phyloP scores from a whole-genome alignment of 2,797 vertebrate genomes.

The Meda fulgida region DNA sequence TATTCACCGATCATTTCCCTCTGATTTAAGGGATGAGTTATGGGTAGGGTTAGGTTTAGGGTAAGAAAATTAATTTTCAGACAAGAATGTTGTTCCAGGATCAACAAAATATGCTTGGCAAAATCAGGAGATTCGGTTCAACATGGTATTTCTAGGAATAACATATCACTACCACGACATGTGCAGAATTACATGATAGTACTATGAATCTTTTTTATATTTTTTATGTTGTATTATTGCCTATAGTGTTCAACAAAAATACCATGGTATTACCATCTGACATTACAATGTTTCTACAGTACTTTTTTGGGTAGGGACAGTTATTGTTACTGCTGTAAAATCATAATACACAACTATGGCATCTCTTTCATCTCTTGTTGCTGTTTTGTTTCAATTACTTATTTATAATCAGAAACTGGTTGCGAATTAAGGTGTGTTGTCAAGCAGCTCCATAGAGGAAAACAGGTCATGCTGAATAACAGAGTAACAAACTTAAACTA shows the following conservation, averaged over 20 bases:
- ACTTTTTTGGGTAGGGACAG: not conserved
- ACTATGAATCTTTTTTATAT: not conserved
- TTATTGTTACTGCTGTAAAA: not conserved
- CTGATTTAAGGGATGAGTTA: not conserved
- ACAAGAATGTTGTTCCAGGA: not conserved
- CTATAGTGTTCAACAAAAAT: not conserved
- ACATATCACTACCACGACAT: not conserved
- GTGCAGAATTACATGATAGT: not conserved
- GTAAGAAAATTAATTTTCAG: not conserved
- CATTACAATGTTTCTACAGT: not conserved
- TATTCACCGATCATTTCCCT: not conserved
- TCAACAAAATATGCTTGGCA: too few species aligned
- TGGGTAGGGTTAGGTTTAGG: not conserved
- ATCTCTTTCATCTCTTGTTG: not conserved
- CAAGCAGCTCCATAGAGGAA: not conserved
- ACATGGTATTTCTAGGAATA: not conserved
- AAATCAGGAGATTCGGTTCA: too few species aligned
- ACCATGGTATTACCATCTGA: not conserved
- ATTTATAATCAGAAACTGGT: not conserved
- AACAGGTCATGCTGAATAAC: not conserved
- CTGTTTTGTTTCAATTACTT: not conserved
- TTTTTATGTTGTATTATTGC: not conserved
- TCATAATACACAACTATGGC: not conserved
- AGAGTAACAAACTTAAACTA: conserved; percentile 2
- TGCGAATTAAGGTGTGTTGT: not conserved